Base-by-base conservation (phyloP, 1,140 invertebrate genomes). In the Maconellicoccus hirsutus region DNA sequence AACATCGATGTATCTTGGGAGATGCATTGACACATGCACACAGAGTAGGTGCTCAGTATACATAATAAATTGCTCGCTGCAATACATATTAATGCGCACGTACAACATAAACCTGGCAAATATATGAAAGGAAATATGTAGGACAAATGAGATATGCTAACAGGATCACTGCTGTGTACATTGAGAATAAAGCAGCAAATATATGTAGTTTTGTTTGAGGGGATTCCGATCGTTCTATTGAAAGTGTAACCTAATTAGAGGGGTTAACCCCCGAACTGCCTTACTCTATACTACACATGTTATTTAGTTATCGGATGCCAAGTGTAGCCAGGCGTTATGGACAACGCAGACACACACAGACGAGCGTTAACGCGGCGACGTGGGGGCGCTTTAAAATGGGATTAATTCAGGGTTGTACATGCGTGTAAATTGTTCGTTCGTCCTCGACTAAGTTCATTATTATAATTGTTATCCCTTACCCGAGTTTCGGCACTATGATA, bases 371-470 rank as follows among this genome's bases (percentile, higher is more conserved):
- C 61, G 25, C 61, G 25, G 16, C 42, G 42, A 52, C 42, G 42
- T 52, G 61, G 25, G 61, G 61, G 61, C 25, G 61, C 61, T 66
- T 66, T 66, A 66, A 66, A 66, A 66, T 66, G 61, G 61, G 61
- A 66, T 66, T 66, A 66, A 66, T 66, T 66, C 61, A 26, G 61
- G 25, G 25, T 66, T 66, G 61, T 66, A 66, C 61, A 66, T 66
- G 61, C 61, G 61, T 66, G 61, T 66, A 66, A 66, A 66, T 66
- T 66, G 61, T 26, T 66, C 61, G 61, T 66, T 66, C 61, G 61
- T 66, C 61, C 61, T 66, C 61, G 61, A 66, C 61, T 66, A 66
- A 66, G 61, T 66, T 66, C 61, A 66, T 66, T 66, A 66, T 66
- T 23, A 66, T 66, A 66, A 66, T 66, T 66, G 61, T 66, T 66